Conservation (phyloP, 2,888 invertebrate genomes). For the Aspidiotus rigidus region DNA sequence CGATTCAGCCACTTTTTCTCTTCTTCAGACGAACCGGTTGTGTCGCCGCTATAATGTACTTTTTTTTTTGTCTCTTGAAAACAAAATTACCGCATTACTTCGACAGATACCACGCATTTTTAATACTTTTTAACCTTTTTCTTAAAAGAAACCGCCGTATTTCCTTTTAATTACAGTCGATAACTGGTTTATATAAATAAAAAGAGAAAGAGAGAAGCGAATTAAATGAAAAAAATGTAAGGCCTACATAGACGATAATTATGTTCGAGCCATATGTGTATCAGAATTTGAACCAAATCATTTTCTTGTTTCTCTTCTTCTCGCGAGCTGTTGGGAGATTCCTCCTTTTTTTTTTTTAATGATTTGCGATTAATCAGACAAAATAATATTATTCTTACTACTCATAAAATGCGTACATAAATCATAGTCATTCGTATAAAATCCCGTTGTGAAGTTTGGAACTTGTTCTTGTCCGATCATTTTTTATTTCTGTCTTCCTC, state of each 20-base stretch:
- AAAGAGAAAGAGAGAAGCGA: no score
- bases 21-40: conserved; percentile 24
- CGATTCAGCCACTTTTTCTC: conserved; percentile 3
- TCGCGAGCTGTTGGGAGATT: no score
- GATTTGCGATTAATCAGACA: no score
- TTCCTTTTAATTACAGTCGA: conserved; percentile 1
- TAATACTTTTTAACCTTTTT: conserved; percentile 21
- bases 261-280: neutral
- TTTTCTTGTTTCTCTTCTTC: no score
- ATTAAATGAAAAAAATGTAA: neutral
- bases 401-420: no score
- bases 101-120: conserved; percentile 33
- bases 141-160: conserved; percentile 11
- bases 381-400: no score
- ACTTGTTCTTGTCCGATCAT: no score
- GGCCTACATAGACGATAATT: conserved; percentile 4
- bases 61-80: conserved; percentile 25
- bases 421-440: no score
- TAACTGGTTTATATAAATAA: neutral
- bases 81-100: conserved; percentile 31
- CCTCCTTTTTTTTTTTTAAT: no score
- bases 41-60: neutral
- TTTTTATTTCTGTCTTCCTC: no score
- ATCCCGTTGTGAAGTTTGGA: no score
- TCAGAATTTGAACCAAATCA: no score